phyloP scores from a whole-genome alignment of 2,888 invertebrate genomes.

The Leucozona laternaria region DNA sequence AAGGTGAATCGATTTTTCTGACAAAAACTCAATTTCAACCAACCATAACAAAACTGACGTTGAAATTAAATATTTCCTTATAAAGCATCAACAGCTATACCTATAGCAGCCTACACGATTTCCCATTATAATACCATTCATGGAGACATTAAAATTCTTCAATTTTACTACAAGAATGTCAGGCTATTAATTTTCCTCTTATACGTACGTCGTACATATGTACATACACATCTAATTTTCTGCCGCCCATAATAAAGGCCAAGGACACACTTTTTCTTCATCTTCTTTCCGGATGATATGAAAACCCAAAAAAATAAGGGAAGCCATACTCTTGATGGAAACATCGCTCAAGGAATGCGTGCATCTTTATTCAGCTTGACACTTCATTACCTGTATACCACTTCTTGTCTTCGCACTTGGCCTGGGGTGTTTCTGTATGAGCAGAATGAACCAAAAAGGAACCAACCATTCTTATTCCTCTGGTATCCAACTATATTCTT shows the following conservation, averaged over 20 bases:
- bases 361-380: conserved; percentile 72
- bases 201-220: too few species aligned
- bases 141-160: conserved; percentile 69
- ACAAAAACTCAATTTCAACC: neutral
- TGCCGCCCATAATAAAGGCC: conserved; percentile 6
- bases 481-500: conserved; percentile 38
- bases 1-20: neutral
- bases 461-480: conserved; percentile 8
- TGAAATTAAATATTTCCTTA: conserved; percentile 18
- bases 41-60: conserved; percentile 7
- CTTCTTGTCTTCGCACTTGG: conserved; percentile 58
- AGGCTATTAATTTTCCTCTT: conserved; percentile 59
- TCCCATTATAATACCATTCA: conserved; percentile 67
- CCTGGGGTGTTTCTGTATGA: neutral
- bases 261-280: conserved; percentile 65
- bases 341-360: conserved; percentile 71
- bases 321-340: conserved; percentile 48
- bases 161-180: conserved; percentile 63
- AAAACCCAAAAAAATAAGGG: conserved; percentile 25
- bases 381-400: conserved; percentile 73
- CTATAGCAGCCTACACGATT: conserved; percentile 64
- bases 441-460: neutral
- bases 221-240: neutral
- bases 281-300: conserved; percentile 37
- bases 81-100: neutral